phyloP scores from a whole-genome alignment of 2,113 vertebrate genomes.

The Calyptomena viridis region DNA sequence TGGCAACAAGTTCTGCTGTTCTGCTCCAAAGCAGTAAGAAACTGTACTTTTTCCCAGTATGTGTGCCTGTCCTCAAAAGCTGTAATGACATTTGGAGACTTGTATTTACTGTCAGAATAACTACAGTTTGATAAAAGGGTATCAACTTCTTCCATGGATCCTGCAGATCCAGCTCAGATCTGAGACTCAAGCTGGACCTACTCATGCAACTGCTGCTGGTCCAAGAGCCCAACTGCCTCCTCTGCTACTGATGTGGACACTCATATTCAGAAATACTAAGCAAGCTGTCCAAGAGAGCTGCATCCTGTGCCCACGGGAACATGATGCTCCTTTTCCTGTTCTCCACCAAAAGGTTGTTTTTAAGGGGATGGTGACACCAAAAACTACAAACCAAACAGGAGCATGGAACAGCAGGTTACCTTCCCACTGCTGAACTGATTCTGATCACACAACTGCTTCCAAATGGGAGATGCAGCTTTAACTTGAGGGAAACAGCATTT shows the following conservation, averaged over 20 bases:
- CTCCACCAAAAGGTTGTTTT: not conserved
- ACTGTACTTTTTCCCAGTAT: not conserved
- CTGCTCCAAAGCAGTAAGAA: not conserved
- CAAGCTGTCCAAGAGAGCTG: not conserved
- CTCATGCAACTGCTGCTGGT: not conserved
- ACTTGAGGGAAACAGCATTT: not conserved
- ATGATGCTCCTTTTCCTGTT: accelerated
- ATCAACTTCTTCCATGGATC: not conserved
- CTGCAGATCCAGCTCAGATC: not conserved
- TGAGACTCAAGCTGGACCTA: not conserved
- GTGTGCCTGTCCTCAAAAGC: not conserved
- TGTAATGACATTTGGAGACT: not conserved
- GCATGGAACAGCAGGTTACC: not conserved
- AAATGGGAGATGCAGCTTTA: not conserved
- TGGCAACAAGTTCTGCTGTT: accelerated
- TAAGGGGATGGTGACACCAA: not conserved
- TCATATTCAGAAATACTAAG: not conserved
- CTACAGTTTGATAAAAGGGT: not conserved
- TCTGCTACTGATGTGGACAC: accelerated
- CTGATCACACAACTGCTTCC: not conserved
- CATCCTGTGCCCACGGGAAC: not conserved
- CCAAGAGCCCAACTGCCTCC: not conserved
- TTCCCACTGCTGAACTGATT: not conserved
- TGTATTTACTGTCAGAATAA: not conserved
- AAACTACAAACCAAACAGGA: not conserved